These are phyloP conservation scores for Pristionchus exspectatus DNA, from an alignment of 2,888 invertebrate genomes.

Conservation along the genomic window DNA sequence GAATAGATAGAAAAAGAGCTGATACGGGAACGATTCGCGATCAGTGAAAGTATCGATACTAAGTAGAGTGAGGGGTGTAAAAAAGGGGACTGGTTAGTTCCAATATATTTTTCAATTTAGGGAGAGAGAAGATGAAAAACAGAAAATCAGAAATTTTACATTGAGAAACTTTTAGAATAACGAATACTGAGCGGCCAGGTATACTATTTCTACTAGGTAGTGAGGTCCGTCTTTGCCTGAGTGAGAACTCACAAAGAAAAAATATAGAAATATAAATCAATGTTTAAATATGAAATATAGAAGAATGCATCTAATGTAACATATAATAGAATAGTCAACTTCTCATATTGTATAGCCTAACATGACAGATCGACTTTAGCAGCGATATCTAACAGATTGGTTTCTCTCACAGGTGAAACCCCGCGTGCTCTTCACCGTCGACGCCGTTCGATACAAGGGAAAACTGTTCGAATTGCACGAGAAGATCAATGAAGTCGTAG, in stretches of 20 bases:
- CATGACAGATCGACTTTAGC: not conserved
- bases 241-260: too few species aligned
- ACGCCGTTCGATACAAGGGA: constrained; percentile 82
- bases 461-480: constrained; percentile 81
- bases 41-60: constrained; percentile 14
- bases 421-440: constrained; percentile 82
- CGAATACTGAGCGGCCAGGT: too few species aligned
- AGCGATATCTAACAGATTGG: not conserved
- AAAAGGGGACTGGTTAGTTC: not conserved
- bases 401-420: constrained; percentile 81
- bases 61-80: not conserved
- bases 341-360: too few species aligned
- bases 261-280: too few species aligned
- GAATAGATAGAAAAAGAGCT: constrained; percentile 2
- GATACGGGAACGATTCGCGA: not conserved
- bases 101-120: not conserved
- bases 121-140: not conserved
- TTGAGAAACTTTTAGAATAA: not conserved
- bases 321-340: too few species aligned
- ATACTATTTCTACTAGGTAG: too few species aligned
- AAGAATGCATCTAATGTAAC: too few species aligned
- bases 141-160: not conserved
- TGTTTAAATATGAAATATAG: too few species aligned
- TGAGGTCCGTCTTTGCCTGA: too few species aligned
- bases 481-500: constrained; percentile 81